Evolutionary conservation across 1,140 invertebrate species (phyloP), one percentile per base, ranked within the genome.

Genomic region (Megathymus violae): DNA sequence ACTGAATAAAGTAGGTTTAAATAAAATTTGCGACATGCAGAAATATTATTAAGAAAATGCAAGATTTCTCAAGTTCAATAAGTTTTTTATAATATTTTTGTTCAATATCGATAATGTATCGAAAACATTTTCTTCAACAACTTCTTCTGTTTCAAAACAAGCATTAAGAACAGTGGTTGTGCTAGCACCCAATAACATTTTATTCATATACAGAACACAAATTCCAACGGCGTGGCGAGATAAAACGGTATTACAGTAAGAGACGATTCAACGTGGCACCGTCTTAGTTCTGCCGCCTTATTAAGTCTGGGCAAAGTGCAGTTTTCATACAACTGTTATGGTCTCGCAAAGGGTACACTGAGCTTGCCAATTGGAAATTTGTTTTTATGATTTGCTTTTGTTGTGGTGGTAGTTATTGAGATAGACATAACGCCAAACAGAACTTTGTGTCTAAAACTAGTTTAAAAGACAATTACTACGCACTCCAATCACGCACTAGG

Each of bases 201-300:
- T 59, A 59, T 59, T 59, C 43, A 47, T 47, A 59, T 13, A 59
- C 43, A 59, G 15, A 46, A 59, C 54, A 59, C 54, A 59, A 59
- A 59, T 47, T 59, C 46, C 43, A 46, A 46, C 5, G 54, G 43
- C n/a, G 14, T 47, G 19, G 15, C 40, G 15, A 15, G 41, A 58
- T 46, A 44, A 10, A 58, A 41, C 15, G 25, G 54, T 11, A 47
- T 36, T 44, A 43, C 15, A 22, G 27, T 59, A 44, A 46, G 54
- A 14, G 10, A 34, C 13, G 13, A 58, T 31, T 34, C 27, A 31
- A 9, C 10, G 10, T 31, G 25, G 31, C 27, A 31, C 14, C 15
- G 10, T 31, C 41, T 44, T 14, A n/a, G 14, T 56, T 14, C 16
- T 58, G 11, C 27, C 34, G 27, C 31, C 16, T 44, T 44, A 6